Conservation (phyloP, 2,888 invertebrate genomes). For the Mamestra brassicae region DNA sequence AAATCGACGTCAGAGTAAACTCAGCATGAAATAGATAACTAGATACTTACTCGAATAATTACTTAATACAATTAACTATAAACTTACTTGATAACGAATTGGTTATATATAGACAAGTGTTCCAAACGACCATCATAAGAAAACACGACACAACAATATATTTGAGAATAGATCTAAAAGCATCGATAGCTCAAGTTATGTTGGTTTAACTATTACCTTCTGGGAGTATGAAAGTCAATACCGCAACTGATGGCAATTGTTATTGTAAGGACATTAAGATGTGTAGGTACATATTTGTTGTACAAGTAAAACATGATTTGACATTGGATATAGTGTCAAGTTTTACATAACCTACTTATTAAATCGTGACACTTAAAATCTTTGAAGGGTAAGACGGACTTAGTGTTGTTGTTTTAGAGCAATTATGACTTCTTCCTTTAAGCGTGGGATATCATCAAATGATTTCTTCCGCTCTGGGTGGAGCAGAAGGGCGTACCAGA, state of each 20-base stretch:
- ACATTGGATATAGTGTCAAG: slow-evolving; percentile 45
- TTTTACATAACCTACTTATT: slow-evolving; percentile 38
- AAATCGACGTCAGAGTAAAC: background rate
- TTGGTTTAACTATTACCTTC: slow-evolving; percentile 64
- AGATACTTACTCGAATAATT: slow-evolving; percentile 18
- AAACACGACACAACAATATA: slow-evolving; percentile 18
- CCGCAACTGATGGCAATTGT: slow-evolving; percentile 66
- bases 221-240: slow-evolving; percentile 68
- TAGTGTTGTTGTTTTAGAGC: background rate
- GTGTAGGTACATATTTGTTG: slow-evolving; percentile 56
- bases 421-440: no score
- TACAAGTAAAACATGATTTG: slow-evolving; percentile 44
- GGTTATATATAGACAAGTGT: slow-evolving; percentile 56
- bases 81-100: slow-evolving; percentile 29
- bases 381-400: slow-evolving; percentile 23
- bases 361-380: slow-evolving; percentile 7
- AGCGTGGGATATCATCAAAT: no score
- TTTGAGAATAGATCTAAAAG: background rate
- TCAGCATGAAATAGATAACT: background rate
- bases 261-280: slow-evolving; percentile 67
- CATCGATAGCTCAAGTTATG: slow-evolving; percentile 48
- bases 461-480: no score
- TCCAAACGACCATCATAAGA: slow-evolving; percentile 33
- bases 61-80: slow-evolving; percentile 30
- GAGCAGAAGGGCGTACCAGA: no score